phyloP scores from a whole-genome alignment of 2,888 invertebrate species.

The Plagiodera versicolora region DNA sequence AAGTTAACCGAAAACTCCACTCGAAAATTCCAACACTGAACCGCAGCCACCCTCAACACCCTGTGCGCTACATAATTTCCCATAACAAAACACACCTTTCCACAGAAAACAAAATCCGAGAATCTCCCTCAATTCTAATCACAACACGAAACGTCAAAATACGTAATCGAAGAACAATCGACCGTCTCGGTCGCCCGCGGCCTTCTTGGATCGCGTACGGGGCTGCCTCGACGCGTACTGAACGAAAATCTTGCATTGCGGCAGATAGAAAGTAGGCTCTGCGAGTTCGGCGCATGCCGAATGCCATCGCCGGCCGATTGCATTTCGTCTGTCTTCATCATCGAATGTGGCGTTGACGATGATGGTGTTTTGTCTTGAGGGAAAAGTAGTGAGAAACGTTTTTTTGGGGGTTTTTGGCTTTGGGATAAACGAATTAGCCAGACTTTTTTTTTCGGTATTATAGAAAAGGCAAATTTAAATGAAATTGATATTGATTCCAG shows the following conservation, averaged over 20 bases:
- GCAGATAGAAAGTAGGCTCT: slow-evolving; percentile 51
- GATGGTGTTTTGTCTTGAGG: too few species aligned
- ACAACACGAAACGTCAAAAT: too few species aligned
- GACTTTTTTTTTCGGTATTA: too few species aligned
- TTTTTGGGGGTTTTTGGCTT: too few species aligned
- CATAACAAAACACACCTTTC: slow-evolving; percentile 27
- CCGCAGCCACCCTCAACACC: slow-evolving; percentile 9
- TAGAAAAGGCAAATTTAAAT: too few species aligned
- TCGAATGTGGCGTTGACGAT: too few species aligned
- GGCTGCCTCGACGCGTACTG: slow-evolving; percentile 21
- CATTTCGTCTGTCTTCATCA: slow-evolving; percentile 29
- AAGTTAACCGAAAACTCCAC: background rate
- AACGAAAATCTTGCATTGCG: slow-evolving; percentile 18
- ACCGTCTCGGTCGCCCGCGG: slow-evolving; percentile 7
- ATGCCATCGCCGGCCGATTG: slow-evolving; percentile 9
- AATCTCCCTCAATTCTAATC: too few species aligned
- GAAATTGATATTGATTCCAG: too few species aligned
- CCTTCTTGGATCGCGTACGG: background rate
- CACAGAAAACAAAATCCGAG: slow-evolving; percentile 15
- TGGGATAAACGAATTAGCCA: too few species aligned
- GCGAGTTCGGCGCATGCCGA: slow-evolving; percentile 20
- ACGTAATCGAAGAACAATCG: background rate
- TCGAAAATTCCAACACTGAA: background rate
- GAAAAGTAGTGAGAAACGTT: too few species aligned
- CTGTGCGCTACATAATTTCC: slow-evolving; percentile 7